Evolutionary conservation across 2,888 invertebrate genomes (phyloP).

Genomic region (Nemoura dubitans): DNA sequence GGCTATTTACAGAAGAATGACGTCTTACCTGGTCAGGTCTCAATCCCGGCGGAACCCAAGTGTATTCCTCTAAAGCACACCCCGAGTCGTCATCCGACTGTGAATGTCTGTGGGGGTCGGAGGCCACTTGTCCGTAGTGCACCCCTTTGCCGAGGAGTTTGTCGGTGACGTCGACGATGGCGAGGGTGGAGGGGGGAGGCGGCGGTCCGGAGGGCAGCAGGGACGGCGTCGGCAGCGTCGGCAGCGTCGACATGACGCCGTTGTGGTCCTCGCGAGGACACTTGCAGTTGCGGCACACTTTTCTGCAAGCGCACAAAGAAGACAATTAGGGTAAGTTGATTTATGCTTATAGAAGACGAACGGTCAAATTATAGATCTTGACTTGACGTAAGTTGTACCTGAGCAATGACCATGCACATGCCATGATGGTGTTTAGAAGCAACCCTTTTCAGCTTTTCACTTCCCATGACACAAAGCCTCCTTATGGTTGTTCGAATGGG

Average conservation of each 20-base stretch:
- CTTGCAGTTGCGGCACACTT: slow-evolving; percentile 85
- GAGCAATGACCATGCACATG: too few relatives aligned
- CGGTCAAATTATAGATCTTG: too few relatives aligned
- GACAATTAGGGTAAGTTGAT: background rate
- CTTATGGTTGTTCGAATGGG: too few relatives aligned
- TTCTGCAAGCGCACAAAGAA: slow-evolving; percentile 69
- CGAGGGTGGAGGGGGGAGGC: slow-evolving; percentile 58
- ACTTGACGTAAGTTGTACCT: too few relatives aligned
- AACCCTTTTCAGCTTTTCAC: too few relatives aligned
- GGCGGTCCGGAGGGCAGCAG: slow-evolving; percentile 58
- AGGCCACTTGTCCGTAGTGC: slow-evolving; percentile 58
- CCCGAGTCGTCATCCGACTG: slow-evolving; percentile 98
- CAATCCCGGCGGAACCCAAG: slow-evolving; percentile 96
- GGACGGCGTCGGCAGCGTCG: slow-evolving; percentile 59
- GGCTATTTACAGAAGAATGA: background rate
- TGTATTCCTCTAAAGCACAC: slow-evolving; percentile 96
- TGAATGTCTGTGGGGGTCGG: slow-evolving; percentile 83
- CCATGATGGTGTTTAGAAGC: too few relatives aligned
- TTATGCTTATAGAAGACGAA: too few relatives aligned
- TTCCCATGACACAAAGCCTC: too few relatives aligned
- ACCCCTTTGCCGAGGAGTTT: slow-evolving; percentile 67
- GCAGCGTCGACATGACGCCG: slow-evolving; percentile 60
- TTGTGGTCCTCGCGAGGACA: slow-evolving; percentile 67
- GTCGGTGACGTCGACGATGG: slow-evolving; percentile 66
- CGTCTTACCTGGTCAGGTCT: slow-evolving; percentile 90